These are phyloP conservation scores for Tyto alba DNA, from an alignment of 2,113 vertebrate genomes.

Conservation along the genomic window DNA sequence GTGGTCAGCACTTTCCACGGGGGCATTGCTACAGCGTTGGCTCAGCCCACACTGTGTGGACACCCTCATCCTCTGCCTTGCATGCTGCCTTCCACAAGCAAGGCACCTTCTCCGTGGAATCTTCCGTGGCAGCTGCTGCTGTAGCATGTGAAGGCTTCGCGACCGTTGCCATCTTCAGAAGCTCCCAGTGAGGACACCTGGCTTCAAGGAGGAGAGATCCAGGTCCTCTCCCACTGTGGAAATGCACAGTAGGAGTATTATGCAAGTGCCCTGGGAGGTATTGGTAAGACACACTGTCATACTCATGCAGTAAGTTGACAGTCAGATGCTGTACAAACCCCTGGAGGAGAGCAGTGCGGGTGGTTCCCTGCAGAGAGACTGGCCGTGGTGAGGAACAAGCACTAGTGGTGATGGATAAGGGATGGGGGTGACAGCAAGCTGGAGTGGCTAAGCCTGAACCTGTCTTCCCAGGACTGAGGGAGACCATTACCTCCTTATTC, in stretches of 20 bases:
- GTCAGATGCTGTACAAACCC: background rate
- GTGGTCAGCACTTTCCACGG: background rate
- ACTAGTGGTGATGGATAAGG: fast-evolving
- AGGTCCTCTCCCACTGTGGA: background rate
- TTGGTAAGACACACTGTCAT: background rate
- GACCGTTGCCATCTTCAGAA: background rate
- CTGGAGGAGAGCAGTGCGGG: background rate
- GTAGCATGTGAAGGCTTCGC: background rate
- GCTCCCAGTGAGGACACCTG: background rate
- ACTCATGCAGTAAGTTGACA: background rate
- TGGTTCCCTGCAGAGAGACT: background rate
- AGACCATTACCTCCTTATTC: background rate
- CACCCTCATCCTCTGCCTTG: background rate
- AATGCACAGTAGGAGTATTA: background rate
- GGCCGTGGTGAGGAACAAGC: background rate
- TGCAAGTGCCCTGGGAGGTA: background rate
- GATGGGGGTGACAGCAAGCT: background rate
- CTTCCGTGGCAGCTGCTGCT: background rate
- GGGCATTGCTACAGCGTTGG: background rate
- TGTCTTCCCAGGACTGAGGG: background rate
- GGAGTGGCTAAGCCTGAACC: background rate
- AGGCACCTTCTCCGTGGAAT: background rate
- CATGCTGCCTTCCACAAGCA: fast-evolving
- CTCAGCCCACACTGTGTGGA: background rate
- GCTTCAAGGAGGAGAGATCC: background rate